These are phyloP conservation scores for Brachyalestes nurse DNA, from an alignment of 2,797 vertebrate genomes.

Conservation along the genomic window DNA sequence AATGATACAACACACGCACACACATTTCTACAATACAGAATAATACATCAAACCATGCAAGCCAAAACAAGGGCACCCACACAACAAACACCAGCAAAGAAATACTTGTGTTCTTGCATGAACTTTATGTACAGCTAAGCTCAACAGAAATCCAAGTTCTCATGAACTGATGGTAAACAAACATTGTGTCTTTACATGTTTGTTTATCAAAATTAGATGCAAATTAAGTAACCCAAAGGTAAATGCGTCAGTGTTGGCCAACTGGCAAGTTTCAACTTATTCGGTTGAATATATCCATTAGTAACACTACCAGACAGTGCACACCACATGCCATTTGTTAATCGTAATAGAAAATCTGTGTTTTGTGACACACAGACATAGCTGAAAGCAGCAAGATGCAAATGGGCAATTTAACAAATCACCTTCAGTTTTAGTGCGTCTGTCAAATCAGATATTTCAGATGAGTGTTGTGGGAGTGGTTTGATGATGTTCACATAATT, in stretches of 20 bases:
- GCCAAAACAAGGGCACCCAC: not conserved
- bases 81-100: constrained; percentile 27
- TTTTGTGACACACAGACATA: too few relatives aligned
- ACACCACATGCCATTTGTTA: too few relatives aligned
- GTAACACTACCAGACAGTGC: too few relatives aligned
- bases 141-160: not conserved
- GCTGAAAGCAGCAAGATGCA: too few relatives aligned
- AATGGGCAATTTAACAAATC: too few relatives aligned
- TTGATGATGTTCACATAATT: not conserved
- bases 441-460: too few relatives aligned
- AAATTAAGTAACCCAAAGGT: not conserved
- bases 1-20: not conserved
- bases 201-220: not conserved
- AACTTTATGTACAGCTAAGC: not conserved
- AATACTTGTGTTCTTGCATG: constrained; percentile 1
- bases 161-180: not conserved
- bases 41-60: not conserved
- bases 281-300: too few relatives aligned
- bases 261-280: too few relatives aligned
- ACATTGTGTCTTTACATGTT: too few relatives aligned
- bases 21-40: not conserved
- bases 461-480: too few relatives aligned
- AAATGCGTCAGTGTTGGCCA: not conserved
- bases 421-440: too few relatives aligned
- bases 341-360: too few relatives aligned